Base-by-base conservation (phyloP, 2,888 invertebrate species). In the Ichneumoninae sp. region DNA sequence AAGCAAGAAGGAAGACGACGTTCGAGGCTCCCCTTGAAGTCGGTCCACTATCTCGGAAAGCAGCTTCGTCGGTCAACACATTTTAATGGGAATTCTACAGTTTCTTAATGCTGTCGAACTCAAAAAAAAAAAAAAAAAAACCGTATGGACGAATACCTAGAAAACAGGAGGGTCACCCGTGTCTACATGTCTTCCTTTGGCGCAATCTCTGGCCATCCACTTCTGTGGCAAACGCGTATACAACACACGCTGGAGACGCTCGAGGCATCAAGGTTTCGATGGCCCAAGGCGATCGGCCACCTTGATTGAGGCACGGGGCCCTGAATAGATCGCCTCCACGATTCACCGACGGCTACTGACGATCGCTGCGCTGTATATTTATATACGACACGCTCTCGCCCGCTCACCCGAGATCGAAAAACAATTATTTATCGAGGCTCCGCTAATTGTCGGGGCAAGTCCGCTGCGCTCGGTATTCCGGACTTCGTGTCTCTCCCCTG, bases 201-300 rank as follows among this genome's bases (percentile, higher is more conserved):
- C 69, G 70, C 75, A 71, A 66, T 75, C 79, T 76, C 79, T 74
- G 60, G 40, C 77, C 68, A 77, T 85, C 73, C 68, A 73, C 68
- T 47, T 78, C 50, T 33, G 40, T 63, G 65, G 54, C 44, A 66
- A 70, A 78, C 74, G 50, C 36, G 44, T 36, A 71, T 47, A 71
- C 60, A 60, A 60, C n/a, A 26, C 16, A 60, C 44, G 71, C 70
- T 13, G 81, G 75, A 82, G 83, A 83, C 81, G 89, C 89, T 87
- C 82, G 89, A 89, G 90, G 89, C 89, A 85, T 88, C 90, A 91
- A 90, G 91, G 92, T 89, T 87, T 89, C 84, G 77, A 74, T 65
- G 88, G 76, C 92, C 90, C 76, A 84, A 85, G 91, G 93, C 92
- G 85, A 91, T 92, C 88, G 88, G 85, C 87, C 88, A 88, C 93